phyloP scores from a whole-genome alignment of 2,113 vertebrate genomes.

The Pseudopipra pipra region DNA sequence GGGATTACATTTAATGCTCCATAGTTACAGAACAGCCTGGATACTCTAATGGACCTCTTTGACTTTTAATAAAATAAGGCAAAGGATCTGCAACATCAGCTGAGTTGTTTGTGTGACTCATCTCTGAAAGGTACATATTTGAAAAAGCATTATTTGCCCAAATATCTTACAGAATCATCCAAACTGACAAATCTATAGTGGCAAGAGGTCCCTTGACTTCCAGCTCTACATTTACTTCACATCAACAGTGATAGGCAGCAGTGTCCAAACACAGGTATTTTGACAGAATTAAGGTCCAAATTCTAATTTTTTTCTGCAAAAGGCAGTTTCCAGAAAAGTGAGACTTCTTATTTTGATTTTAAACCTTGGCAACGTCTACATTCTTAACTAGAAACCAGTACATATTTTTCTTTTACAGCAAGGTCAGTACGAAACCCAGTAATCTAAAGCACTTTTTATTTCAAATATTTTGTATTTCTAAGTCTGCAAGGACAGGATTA shows the following conservation, averaged over 20 bases:
- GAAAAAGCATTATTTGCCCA: not conserved
- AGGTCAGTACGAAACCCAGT: not conserved
- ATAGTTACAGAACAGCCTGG: not conserved
- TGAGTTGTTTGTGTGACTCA: not conserved
- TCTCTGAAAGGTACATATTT: not conserved
- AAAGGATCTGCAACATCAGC: not conserved
- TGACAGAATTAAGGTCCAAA: not conserved
- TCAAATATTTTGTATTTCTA: not conserved
- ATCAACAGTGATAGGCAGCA: accelerated
- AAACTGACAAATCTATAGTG: not conserved
- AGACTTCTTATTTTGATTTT: not conserved
- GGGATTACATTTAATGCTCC: not conserved
- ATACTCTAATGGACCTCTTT: not conserved
- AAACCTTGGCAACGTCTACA: not conserved
- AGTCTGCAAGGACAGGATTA: not conserved
- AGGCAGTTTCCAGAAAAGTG: not conserved
- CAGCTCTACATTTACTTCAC: not conserved
- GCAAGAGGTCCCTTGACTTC: not conserved
- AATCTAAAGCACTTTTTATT: not conserved
- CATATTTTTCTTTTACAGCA: not conserved
- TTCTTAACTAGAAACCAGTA: not conserved
- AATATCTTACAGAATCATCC: not conserved
- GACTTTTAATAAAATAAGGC: not conserved
- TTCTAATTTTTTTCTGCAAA: not conserved
- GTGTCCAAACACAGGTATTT: not conserved